Conservation (phyloP, 2,797 vertebrate genomes). For the Urophycis tenuis region DNA sequence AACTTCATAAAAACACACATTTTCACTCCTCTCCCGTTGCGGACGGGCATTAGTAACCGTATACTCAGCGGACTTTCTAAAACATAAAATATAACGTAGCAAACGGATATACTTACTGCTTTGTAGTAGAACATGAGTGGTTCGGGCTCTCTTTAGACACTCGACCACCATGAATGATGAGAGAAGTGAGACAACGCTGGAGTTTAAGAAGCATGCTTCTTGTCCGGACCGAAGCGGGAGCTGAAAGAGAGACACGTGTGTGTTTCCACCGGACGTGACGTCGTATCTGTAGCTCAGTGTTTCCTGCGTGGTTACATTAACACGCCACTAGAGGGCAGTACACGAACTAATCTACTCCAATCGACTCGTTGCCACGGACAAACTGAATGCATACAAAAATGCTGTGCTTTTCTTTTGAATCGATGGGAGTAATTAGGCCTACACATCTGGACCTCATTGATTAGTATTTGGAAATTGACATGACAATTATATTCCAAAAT, state of each 20-base stretch:
- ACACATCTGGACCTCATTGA: neutral
- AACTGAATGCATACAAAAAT: neutral
- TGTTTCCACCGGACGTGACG: neutral
- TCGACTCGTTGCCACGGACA: neutral
- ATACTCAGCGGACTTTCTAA: too few species aligned
- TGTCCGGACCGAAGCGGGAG: neutral
- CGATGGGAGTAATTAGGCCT: neutral
- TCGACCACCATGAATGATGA: neutral
- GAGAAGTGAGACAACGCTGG: neutral
- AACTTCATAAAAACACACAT: neutral
- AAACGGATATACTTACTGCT: neutral
- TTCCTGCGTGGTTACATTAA: neutral
- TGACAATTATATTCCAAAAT: neutral
- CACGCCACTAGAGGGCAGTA: constrained; percentile 3
- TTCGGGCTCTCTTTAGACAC: neutral
- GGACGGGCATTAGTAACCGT: neutral
- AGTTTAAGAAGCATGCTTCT: neutral
- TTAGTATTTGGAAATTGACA: neutral
- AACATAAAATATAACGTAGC: too few species aligned
- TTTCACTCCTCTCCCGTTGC: neutral
- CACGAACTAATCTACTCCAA: neutral
- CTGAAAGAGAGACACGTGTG: neutral
- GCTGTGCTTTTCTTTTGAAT: neutral
- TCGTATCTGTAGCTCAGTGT: neutral
- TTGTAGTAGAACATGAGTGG: neutral